Percentiles rank a stretch among this genome's conserved stretches.
Evolutionary conservation across 2,797 vertebrate species (phyloP).

Genomic region (Dendrocincla tyrannina): DNA sequence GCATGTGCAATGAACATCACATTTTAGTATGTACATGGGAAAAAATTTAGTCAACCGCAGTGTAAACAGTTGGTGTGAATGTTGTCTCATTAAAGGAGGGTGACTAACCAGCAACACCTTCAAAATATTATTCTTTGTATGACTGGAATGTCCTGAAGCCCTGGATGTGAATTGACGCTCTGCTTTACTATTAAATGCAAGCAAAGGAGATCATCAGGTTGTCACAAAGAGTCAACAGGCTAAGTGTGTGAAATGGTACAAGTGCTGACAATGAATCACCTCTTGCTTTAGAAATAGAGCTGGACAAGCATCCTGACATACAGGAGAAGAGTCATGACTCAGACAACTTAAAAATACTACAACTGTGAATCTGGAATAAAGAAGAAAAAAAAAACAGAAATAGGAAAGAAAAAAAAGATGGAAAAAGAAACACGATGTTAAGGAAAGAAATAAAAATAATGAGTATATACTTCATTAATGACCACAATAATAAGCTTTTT

Average conservation of each 20-base stretch:
- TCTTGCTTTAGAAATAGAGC: not conserved
- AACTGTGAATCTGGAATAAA: not conserved
- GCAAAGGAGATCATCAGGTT: not conserved
- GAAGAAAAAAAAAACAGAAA: not conserved
- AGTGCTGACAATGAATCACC: not conserved
- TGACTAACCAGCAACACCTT: not conserved
- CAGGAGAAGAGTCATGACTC: not conserved
- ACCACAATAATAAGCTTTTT: not conserved
- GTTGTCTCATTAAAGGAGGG: not conserved
- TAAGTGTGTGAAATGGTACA: not conserved
- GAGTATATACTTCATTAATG: not conserved
- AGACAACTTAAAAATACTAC: not conserved
- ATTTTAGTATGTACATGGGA: not conserved
- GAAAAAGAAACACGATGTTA: not conserved
- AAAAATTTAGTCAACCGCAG: not conserved
- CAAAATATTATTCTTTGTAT: not conserved
- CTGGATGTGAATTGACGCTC: not conserved
- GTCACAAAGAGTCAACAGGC: not conserved
- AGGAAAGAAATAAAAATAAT: not conserved
- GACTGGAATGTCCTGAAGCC: not conserved
- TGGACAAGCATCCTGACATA: not conserved
- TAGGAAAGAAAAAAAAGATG: not conserved
- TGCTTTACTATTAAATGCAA: not conserved
- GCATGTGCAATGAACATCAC: accelerated
- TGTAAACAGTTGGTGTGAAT: not conserved